phyloP scores from a whole-genome alignment of 2,113 vertebrate species.

The Leptodactylus fuscus region DNA sequence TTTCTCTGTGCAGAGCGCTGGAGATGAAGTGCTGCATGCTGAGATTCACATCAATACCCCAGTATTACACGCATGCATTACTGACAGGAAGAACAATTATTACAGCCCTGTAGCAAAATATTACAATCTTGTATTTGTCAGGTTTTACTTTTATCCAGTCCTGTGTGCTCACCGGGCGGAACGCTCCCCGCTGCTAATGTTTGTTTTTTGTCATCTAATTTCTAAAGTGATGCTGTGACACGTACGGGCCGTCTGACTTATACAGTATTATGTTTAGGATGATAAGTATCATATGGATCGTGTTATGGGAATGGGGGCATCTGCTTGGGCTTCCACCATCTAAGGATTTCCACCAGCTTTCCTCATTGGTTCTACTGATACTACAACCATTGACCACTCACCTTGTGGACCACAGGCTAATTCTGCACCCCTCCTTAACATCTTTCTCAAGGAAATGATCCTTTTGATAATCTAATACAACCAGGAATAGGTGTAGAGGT shows the following conservation, averaged over 20 bases:
- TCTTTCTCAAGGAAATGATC: too few relatives aligned
- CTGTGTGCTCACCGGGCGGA: not conserved
- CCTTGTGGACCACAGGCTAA: too few relatives aligned
- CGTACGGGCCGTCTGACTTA: not conserved
- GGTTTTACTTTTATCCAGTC: not conserved
- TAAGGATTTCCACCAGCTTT: too few relatives aligned
- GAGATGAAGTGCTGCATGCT: not conserved
- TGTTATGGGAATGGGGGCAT: too few relatives aligned
- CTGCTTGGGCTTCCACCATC: too few relatives aligned
- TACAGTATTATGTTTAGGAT: too few relatives aligned
- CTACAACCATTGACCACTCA: too few relatives aligned
- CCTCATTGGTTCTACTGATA: too few relatives aligned
- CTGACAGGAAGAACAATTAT: not conserved
- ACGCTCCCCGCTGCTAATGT: not conserved
- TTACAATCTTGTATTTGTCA: constrained; percentile 21
- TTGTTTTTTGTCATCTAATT: not conserved
- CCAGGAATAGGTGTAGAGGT: too few relatives aligned
- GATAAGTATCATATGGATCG: not conserved
- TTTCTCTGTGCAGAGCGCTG: too few relatives aligned
- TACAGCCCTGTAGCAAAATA: not conserved
- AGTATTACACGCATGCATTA: not conserved
- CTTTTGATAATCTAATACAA: too few relatives aligned
- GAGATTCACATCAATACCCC: not conserved
- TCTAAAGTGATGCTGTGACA: not conserved
- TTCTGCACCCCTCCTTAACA: too few relatives aligned